phyloP scores from a whole-genome alignment of 1,140 invertebrate genomes.

The Berghia stephanieae region DNA sequence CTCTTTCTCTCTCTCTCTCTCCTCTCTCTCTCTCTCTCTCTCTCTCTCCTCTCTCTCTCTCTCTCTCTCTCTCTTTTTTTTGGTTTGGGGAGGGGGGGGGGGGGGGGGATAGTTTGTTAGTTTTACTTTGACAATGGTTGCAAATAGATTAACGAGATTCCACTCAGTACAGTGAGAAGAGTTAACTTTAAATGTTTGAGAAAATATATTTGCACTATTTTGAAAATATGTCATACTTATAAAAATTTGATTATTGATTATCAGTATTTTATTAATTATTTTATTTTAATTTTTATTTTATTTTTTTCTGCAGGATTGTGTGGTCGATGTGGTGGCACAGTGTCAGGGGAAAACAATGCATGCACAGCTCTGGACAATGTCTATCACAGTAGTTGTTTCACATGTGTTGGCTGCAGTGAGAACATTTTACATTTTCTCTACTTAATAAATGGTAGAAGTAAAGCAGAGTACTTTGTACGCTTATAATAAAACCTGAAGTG shows the following conservation, averaged over 20 bases:
- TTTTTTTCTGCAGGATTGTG: constrained; percentile 76
- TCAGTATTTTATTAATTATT: background rate
- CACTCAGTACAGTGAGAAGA: no score
- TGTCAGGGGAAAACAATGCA: constrained; percentile 90
- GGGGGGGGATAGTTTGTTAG: no score
- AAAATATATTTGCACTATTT: no score
- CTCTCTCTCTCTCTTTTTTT: no score
- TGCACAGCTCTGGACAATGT: constrained; percentile 96
- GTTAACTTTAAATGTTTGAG: background rate
- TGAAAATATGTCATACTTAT: background rate
- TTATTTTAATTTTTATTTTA: constrained; percentile 17
- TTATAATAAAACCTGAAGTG: no score
- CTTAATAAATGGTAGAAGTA: background rate
- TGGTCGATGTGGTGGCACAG: constrained; percentile 86
- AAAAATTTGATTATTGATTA: background rate
- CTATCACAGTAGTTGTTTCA: constrained; percentile 95
- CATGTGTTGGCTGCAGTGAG: constrained; percentile 84
- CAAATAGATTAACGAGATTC: no score
- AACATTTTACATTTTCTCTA: background rate
- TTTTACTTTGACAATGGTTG: no score
- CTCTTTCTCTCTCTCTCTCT: no score
- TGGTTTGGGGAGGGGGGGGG: no score
- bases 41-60: no score
- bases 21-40: no score
- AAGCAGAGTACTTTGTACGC: no score